Percentiles rank a stretch among this genome's conserved stretches.
phyloP scores from a whole-genome alignment of 2,797 vertebrate genomes.

The Paramormyrops hopkinsi region DNA sequence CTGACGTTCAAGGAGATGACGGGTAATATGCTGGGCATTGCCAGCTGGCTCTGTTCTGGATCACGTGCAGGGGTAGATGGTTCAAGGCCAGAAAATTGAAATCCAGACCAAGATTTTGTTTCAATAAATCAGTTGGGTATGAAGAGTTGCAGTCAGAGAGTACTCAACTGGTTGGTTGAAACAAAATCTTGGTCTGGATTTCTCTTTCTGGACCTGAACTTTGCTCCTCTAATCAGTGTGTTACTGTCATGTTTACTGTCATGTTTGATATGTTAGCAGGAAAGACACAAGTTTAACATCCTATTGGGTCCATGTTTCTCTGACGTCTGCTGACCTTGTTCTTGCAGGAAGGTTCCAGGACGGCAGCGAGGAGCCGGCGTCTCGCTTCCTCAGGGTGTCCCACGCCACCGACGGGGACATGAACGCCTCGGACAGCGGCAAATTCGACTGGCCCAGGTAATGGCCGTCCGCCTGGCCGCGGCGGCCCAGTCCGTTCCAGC shows the following conservation, averaged over 20 bases:
- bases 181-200: not conserved
- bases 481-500: not conserved
- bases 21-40: constrained; percentile 58
- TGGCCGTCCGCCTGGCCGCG: not conserved
- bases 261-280: not conserved
- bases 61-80: not conserved
- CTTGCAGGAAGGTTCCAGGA: constrained; percentile 82
- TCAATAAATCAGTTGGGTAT: not conserved
- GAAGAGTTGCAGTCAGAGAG: not conserved
- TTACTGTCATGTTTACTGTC: not conserved
- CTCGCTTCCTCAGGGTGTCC: constrained; percentile 79
- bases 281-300: not conserved
- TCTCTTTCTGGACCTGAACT: not conserved
- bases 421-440: constrained; percentile 77
- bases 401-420: constrained; percentile 82
- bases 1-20: constrained; percentile 85
- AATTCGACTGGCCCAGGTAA: constrained; percentile 91
- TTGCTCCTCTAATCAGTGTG: not conserved
- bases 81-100: not conserved
- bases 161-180: not conserved
- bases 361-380: constrained; percentile 60
- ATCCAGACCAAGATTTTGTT: not conserved
- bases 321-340: not conserved
- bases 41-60: not conserved
- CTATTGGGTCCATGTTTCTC: not conserved